Percentiles rank a stretch among this genome's conserved stretches.
Conservation (phyloP, 2,113 vertebrate species). For the Percopsis transmontana region DNA sequence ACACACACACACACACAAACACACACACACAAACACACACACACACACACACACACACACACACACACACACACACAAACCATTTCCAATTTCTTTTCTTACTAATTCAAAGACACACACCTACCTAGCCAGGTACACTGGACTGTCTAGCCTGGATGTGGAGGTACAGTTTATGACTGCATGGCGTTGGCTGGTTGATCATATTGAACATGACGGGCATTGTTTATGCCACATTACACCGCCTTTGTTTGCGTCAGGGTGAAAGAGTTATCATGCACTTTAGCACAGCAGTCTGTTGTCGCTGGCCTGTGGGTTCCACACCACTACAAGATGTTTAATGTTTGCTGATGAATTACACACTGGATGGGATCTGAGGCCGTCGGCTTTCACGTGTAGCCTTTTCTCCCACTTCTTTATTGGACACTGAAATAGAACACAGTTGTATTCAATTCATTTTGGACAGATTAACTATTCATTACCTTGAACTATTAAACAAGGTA, state of each 20-base stretch:
- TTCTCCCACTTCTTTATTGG: slow-evolving; percentile 36
- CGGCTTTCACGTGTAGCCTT: slow-evolving; percentile 42
- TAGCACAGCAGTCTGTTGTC: neutral
- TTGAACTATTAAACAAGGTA: slow-evolving; percentile 22
- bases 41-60: slow-evolving; percentile 15
- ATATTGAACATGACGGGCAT: slow-evolving; percentile 46
- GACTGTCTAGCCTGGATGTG: slow-evolving; percentile 29
- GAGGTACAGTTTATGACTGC: slow-evolving; percentile 13
- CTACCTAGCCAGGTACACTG: neutral
- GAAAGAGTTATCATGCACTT: neutral
- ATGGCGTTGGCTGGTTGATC: slow-evolving; percentile 26
- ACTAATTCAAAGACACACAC: slow-evolving; percentile 19
- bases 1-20: neutral
- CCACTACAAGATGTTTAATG: slow-evolving; percentile 39
- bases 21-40: neutral
- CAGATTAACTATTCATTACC: neutral
- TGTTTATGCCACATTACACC: slow-evolving; percentile 38
- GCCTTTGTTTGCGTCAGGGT: slow-evolving; percentile 2
- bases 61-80: neutral
- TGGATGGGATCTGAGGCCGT: slow-evolving; percentile 25
- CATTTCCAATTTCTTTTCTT: too few relatives aligned
- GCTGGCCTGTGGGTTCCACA: slow-evolving; percentile 12
- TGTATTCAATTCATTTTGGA: slow-evolving; percentile 20
- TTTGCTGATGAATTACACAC: slow-evolving; percentile 38
- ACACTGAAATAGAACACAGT: slow-evolving; percentile 22